Evolutionary conservation across 2,113 vertebrate genomes (phyloP).

Genomic region (Syrrhaptes paradoxus): DNA sequence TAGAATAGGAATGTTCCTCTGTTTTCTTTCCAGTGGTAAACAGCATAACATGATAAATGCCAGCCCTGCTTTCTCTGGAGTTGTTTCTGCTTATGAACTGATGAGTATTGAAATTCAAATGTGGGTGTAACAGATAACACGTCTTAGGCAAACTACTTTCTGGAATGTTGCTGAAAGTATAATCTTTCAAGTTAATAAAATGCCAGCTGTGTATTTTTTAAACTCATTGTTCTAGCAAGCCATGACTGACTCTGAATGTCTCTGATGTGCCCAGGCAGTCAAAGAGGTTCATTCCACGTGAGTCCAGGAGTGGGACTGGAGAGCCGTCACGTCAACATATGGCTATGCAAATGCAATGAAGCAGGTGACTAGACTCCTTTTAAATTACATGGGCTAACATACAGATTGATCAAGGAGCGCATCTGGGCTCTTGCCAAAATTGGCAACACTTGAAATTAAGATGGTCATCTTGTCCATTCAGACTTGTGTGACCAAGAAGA

Average conservation of each 20-base stretch:
- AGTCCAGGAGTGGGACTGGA: neutral
- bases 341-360: neutral
- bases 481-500: neutral
- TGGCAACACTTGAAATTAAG: neutral
- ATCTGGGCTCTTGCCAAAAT: neutral
- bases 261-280: neutral
- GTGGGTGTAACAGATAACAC: conserved; percentile 12
- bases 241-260: neutral
- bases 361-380: neutral
- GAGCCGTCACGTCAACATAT: rapidly evolving
- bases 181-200: conserved; percentile 66
- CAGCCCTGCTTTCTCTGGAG: neutral
- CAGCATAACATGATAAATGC: conserved; percentile 27
- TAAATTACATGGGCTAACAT: neutral
- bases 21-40: conserved; percentile 9
- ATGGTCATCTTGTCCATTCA: neutral
- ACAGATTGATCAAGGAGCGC: neutral
- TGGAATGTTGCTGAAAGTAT: conserved; percentile 49
- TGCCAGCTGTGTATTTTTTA: neutral
- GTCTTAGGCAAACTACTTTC: conserved; percentile 53
- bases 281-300: neutral
- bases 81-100: conserved; percentile 54
- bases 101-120: conserved; percentile 62
- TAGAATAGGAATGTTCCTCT: neutral
- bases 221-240: neutral